These are phyloP conservation scores for Trachelus troglodyta DNA, from an alignment of 2,888 invertebrate species.

Conservation along the genomic window DNA sequence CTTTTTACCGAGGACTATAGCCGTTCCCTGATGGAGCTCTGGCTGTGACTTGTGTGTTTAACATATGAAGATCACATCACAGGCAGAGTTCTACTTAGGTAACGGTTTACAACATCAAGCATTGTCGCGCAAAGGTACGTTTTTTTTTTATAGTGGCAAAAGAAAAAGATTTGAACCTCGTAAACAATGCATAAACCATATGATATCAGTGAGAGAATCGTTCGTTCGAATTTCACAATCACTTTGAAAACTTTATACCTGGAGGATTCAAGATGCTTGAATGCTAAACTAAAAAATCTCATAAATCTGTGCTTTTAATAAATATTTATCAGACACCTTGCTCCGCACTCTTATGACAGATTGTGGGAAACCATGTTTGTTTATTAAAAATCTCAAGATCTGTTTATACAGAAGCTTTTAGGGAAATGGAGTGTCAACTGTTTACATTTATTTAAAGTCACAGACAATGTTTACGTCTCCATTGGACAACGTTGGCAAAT, in stretches of 20 bases:
- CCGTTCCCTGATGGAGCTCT: slow-evolving; percentile 75
- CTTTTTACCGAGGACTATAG: slow-evolving; percentile 23
- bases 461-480: neutral
- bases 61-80: slow-evolving; percentile 79
- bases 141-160: neutral
- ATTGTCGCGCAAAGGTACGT: slow-evolving; percentile 44
- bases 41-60: slow-evolving; percentile 83
- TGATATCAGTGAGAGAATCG: neutral
- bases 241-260: neutral
- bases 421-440: neutral
- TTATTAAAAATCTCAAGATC: neutral
- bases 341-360: neutral
- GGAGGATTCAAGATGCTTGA: neutral
- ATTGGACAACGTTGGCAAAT: neutral
- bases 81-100: slow-evolving; percentile 95
- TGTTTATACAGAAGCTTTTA: neutral
- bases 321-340: neutral
- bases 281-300: neutral
- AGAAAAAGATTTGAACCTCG: neutral
- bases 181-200: neutral
- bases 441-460: neutral
- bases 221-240: neutral
- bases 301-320: neutral
- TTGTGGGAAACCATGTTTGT: neutral
- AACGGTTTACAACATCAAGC: slow-evolving; percentile 52